phyloP scores from a whole-genome alignment of 1,140 invertebrate species.

The Macrotrachela quadricornifera region DNA sequence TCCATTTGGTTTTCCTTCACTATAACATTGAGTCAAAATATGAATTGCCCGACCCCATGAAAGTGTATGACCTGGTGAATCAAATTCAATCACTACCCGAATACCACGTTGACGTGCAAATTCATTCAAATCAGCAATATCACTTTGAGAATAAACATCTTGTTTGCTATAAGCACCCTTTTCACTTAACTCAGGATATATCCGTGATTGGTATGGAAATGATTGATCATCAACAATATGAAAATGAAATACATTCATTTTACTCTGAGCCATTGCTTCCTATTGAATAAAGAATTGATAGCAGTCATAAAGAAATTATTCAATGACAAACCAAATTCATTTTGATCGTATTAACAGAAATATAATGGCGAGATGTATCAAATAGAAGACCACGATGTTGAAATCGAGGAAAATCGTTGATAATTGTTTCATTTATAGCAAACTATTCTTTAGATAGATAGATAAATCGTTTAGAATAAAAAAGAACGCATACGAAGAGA shows the following conservation, averaged over 20 bases:
- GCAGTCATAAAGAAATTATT: constrained; percentile 12
- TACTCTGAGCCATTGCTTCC: not conserved
- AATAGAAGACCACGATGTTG: constrained; percentile 50
- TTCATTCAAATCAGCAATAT: constrained; percentile 46
- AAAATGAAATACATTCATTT: constrained; percentile 39
- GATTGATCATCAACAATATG: constrained; percentile 42
- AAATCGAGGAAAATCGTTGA: constrained; percentile 34
- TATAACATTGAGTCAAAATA: constrained; percentile 48
- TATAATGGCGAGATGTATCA: constrained; percentile 58
- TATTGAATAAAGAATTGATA: constrained; percentile 9
- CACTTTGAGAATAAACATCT: constrained; percentile 44
- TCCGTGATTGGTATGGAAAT: constrained; percentile 41
- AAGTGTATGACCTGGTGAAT: constrained; percentile 58
- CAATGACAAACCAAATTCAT: constrained; percentile 23
- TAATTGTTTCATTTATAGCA: constrained; percentile 19
- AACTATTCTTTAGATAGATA: constrained; percentile 14
- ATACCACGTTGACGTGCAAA: constrained; percentile 59
- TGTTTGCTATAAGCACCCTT: constrained; percentile 21
- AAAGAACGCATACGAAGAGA: not conserved
- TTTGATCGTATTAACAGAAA: constrained; percentile 32
- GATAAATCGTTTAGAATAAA: not conserved
- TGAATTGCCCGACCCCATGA: constrained; percentile 2
- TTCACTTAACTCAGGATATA: constrained; percentile 15
- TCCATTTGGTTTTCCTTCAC: constrained; percentile 30
- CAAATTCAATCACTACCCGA: constrained; percentile 66